phyloP scores from a whole-genome alignment of 2,888 invertebrate species.

The Panorpa germanica region DNA sequence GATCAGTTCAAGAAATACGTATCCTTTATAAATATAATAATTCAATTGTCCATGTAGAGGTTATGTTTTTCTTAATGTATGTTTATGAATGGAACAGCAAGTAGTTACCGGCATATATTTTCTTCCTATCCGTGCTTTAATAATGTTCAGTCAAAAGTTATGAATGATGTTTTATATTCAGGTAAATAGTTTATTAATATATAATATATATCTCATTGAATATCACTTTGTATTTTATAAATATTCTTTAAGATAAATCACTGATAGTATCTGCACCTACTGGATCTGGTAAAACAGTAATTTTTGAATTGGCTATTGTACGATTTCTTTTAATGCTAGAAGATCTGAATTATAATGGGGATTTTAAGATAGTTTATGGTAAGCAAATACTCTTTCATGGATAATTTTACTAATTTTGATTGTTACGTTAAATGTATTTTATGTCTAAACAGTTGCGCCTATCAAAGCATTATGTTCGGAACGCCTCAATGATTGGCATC shows the following conservation, averaged over 20 bases:
- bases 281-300: conserved; percentile 64
- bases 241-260: conserved; percentile 34
- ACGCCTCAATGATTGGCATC: conserved; percentile 48
- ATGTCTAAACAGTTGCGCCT: conserved; percentile 43
- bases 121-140: conserved; percentile 44
- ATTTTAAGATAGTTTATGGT: conserved; percentile 59
- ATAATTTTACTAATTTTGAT: conserved; percentile 2
- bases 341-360: conserved; percentile 21
- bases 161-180: conserved; percentile 45
- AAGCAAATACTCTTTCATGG: conserved; percentile 17
- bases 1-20: conserved; percentile 17
- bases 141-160: conserved; percentile 47
- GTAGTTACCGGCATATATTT: conserved; percentile 33
- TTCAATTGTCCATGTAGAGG: conserved; percentile 3
- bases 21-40: conserved; percentile 14
- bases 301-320: conserved; percentile 67
- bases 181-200: conserved; percentile 23
- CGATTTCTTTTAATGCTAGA: conserved; percentile 36
- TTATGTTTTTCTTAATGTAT: conserved; percentile 12
- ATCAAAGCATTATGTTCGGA: conserved; percentile 64
- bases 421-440: conserved; percentile 7
- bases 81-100: conserved; percentile 29
- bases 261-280: conserved; percentile 64
- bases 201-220: conserved; percentile 1
- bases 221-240: conserved; percentile 3